phyloP scores from a whole-genome alignment of 2,113 vertebrate genomes.

The Nothoprocta perdicaria region DNA sequence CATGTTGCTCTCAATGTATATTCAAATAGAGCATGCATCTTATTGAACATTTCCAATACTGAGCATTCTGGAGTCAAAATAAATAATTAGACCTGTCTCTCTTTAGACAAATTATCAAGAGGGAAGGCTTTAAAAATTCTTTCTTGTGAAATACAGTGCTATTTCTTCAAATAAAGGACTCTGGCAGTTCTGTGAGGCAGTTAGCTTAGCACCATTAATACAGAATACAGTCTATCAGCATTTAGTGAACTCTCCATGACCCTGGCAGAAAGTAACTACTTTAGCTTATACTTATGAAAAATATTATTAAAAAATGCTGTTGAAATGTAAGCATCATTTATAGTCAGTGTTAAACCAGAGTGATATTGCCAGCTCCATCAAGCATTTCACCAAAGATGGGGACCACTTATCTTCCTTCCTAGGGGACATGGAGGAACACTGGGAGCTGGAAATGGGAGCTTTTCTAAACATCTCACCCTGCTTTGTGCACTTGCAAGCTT shows the following conservation, averaged over 20 bases:
- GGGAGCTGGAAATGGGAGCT: background rate
- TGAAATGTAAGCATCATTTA: constrained; percentile 63
- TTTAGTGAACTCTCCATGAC: constrained; percentile 72
- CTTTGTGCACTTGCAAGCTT: rapidly evolving
- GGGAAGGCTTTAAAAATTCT: constrained; percentile 69
- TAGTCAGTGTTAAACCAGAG: constrained; percentile 34
- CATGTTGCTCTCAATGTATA: constrained; percentile 31
- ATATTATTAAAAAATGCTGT: constrained; percentile 65
- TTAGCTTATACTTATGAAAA: constrained; percentile 69
- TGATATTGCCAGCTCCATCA: background rate
- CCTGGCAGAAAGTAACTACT: constrained; percentile 60
- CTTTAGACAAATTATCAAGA: constrained; percentile 64
- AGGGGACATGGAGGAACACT: background rate
- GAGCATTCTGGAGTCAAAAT: constrained; percentile 56
- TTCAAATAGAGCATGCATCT: constrained; percentile 61
- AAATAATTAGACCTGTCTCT: constrained; percentile 73
- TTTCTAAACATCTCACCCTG: background rate
- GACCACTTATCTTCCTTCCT: constrained; percentile 46
- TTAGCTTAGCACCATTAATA: constrained; percentile 72
- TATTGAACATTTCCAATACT: constrained; percentile 49
- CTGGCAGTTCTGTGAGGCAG: constrained; percentile 60
- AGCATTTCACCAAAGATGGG: constrained; percentile 36
- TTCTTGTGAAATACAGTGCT: constrained; percentile 64
- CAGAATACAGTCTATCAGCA: constrained; percentile 64
- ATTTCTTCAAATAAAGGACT: constrained; percentile 71